Evolutionary conservation across 2,888 invertebrate genomes (phyloP), one percentile per base, ranked within the genome.

Genomic region (Protophormia terraenovae): DNA sequence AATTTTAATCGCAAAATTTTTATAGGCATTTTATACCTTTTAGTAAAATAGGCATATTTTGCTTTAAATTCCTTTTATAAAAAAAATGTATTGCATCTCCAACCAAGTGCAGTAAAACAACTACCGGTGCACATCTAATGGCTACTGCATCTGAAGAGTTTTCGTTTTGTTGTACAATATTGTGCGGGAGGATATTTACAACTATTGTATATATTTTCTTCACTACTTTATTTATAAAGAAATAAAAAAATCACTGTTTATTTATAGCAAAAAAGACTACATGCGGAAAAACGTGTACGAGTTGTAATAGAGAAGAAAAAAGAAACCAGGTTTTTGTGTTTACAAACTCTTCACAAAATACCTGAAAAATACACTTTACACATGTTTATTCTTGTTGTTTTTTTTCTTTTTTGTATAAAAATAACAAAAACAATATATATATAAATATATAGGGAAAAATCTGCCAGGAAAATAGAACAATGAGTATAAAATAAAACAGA

Each of bases 281-380:
- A 66, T 35, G 10, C 8, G 7, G 8, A 41, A 53, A 76, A 60
- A 29, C n/a, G 14, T 71, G 12, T 12, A 8, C 12, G 12, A 24
- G n/a, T 22, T 24, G 14, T 55, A 38, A 8, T 7, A 14, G 29
- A 14, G 0, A 60, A 45, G 38, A 50, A 29, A 73, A 66, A 58
- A 22, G 16, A 38, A 67, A 81, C 45, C 66, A 35, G 72, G 27
- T 64, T 66, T 73, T 73, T 66, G 45, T 80, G 55, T 73, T 58
- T 66, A 35, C 47, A 38, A 66, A 80, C 73, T 67, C 80, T 80
- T 73, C 35, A 58, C 45, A 66, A 80, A 45, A 32, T 27, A 73
- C 80, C 80, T 80, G 66, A 22, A 73, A 80, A 67, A 72, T 58
- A 47, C 58, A 73, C 47, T 73, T 73, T 66, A 58, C 66, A 67